These are phyloP conservation scores for Drosophila oshimai DNA, from an alignment of 1,140 invertebrate genomes.

Conservation along the genomic window DNA sequence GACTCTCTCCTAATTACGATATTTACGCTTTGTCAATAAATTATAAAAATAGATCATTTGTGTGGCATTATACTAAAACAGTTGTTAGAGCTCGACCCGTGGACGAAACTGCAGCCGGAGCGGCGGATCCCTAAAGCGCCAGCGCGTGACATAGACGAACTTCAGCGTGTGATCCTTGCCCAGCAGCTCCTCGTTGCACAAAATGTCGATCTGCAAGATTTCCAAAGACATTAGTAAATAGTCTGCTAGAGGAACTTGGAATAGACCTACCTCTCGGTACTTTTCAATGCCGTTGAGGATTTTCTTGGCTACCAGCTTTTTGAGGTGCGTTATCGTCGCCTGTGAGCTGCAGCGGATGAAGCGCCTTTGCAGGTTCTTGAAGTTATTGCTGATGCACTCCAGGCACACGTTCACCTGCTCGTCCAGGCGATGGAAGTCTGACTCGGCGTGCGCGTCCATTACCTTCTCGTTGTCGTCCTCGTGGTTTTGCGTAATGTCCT, in stretches of 20 bases:
- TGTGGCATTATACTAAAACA: constrained; percentile 49
- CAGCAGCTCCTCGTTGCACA: constrained; percentile 98
- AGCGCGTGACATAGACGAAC: constrained; percentile 98
- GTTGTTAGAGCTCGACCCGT: constrained; percentile 84
- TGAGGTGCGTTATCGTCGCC: constrained; percentile 97
- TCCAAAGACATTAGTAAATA: neutral
- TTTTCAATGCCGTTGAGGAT: constrained; percentile 95
- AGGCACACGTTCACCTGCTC: constrained; percentile 97
- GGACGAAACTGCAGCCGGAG: constrained; percentile 92
- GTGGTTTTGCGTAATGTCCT: constrained; percentile 90
- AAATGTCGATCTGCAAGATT: constrained; percentile 93
- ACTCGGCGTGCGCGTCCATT: constrained; percentile 88
- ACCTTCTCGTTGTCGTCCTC: constrained; percentile 81
- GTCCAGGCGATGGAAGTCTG: constrained; percentile 96
- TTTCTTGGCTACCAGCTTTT: constrained; percentile 99
- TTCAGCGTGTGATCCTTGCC: constrained; percentile 99
- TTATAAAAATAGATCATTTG: constrained; percentile 79
- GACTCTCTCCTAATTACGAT: constrained; percentile 57
- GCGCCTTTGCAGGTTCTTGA: constrained; percentile 92
- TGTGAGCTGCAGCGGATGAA: constrained; percentile 97
- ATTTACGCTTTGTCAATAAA: constrained; percentile 70
- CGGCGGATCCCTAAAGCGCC: constrained; percentile 96
- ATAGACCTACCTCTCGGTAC: constrained; percentile 93
- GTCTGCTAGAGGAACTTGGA: neutral
- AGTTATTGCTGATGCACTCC: constrained; percentile 92